phyloP scores from a whole-genome alignment of 1,140 invertebrate genomes.

The Antheraea pernyi region DNA sequence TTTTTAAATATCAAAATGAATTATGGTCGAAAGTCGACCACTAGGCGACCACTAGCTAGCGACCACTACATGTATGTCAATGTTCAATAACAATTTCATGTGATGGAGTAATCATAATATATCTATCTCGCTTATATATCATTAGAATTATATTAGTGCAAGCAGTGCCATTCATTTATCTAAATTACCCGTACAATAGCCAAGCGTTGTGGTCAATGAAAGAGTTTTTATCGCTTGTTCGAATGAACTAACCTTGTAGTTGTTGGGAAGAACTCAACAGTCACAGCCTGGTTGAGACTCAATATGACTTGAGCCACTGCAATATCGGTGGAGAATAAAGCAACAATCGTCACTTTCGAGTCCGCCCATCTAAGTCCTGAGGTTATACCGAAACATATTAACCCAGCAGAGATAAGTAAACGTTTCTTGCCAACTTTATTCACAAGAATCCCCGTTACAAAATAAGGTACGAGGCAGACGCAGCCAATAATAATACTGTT shows the following conservation, averaged over 20 bases:
- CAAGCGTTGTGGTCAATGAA: too few species aligned
- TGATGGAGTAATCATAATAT: too few species aligned
- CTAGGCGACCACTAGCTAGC: too few species aligned
- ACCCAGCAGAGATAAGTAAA: conserved; percentile 24
- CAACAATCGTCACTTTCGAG: conserved; percentile 29
- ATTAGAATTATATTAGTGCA: too few species aligned
- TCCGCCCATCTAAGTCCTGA: conserved; percentile 34
- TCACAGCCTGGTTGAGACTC: conserved; percentile 56
- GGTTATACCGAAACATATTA: conserved; percentile 23
- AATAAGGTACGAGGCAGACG: conserved; percentile 35
- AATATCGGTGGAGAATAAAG: conserved; percentile 60
- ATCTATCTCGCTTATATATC: too few species aligned
- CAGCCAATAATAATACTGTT: conserved; percentile 43
- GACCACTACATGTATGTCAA: too few species aligned
- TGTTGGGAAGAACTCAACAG: conserved; percentile 75
- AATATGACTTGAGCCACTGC: conserved; percentile 53
- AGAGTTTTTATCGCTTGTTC: background rate
- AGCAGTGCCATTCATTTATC: too few species aligned
- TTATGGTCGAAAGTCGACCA: too few species aligned
- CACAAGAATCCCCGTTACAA: conserved; percentile 33
- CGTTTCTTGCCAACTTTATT: conserved; percentile 43
- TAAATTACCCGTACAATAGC: too few species aligned
- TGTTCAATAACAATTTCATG: too few species aligned
- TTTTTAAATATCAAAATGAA: too few species aligned
- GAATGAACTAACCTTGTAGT: conserved; percentile 57